These are phyloP conservation scores for Hypotaenidia philippensis DNA, from an alignment of 2,797 vertebrate genomes.

Conservation along the genomic window DNA sequence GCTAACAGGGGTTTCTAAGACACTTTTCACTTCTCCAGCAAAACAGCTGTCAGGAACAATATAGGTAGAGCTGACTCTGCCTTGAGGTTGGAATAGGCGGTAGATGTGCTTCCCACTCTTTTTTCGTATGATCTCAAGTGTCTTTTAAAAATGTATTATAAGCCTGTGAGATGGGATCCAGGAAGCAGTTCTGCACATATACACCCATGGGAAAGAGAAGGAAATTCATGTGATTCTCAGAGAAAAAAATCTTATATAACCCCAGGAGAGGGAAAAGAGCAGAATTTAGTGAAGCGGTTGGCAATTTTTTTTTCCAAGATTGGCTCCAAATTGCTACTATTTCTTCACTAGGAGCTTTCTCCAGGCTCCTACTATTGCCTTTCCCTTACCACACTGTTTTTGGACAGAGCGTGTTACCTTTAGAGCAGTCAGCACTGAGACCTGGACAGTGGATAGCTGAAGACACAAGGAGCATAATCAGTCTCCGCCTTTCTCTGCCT, in stretches of 20 bases:
- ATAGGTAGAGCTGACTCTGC: neutral
- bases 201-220: neutral
- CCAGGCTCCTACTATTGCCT: neutral
- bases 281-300: neutral
- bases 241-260: neutral
- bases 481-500: neutral
- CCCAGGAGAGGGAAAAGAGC: neutral
- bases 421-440: neutral
- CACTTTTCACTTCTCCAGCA: neutral
- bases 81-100: neutral
- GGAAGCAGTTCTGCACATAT: neutral
- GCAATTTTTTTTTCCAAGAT: neutral
- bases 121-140: neutral
- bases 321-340: neutral
- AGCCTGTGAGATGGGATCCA: neutral
- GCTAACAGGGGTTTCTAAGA: neutral
- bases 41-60: neutral
- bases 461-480: fast-evolving
- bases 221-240: neutral
- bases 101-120: neutral
- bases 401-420: neutral
- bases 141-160: neutral
- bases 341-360: neutral
- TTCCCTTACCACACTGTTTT: neutral
- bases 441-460: neutral